These are phyloP conservation scores for Petrosia ficiformis DNA, from an alignment of 37 sponge, comb jelly and placozoan species.

Conservation along the genomic window DNA sequence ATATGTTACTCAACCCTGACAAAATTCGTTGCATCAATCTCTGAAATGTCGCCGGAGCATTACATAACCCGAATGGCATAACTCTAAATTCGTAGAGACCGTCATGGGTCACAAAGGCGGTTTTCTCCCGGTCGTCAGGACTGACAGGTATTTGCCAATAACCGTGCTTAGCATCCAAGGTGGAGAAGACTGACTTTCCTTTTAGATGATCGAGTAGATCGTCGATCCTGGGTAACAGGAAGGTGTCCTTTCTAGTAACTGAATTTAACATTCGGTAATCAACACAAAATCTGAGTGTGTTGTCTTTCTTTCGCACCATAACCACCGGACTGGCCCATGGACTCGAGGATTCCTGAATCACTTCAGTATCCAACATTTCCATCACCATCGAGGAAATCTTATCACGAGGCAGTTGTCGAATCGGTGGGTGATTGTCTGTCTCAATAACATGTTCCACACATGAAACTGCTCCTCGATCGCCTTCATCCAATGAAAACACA, in stretches of 20 bases:
- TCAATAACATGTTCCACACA: no score
- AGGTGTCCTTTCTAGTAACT: slow-evolving; percentile 9
- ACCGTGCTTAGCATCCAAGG: slow-evolving; percentile 17
- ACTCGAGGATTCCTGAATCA: not conserved
- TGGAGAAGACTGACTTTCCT: slow-evolving; percentile 10
- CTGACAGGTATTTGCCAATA: slow-evolving; percentile 31
- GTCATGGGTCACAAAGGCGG: slow-evolving; percentile 19
- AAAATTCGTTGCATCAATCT: slow-evolving; percentile 29
- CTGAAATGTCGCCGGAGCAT: slow-evolving; percentile 30
- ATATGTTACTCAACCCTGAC: slow-evolving; percentile 4
- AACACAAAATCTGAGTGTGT: slow-evolving; percentile 12
- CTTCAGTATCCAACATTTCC: slow-evolving; percentile 5
- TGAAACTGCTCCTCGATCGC: slow-evolving; percentile 16
- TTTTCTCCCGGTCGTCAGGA: slow-evolving; percentile 6
- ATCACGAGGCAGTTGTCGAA: not conserved
- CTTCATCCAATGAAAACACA: slow-evolving; percentile 12
- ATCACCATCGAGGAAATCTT: not conserved
- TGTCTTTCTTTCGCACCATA: slow-evolving; percentile 14
- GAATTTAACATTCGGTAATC: slow-evolving; percentile 23
- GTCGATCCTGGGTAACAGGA: not conserved
- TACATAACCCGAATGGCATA: slow-evolving; percentile 29
- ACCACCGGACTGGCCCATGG: slow-evolving; percentile 26
- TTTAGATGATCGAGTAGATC: not conserved
- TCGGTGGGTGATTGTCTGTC: slow-evolving; percentile 5
- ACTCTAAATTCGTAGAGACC: slow-evolving; percentile 23